These are phyloP conservation scores for Myathropa florea DNA, from an alignment of 2,888 invertebrate species.

Conservation along the genomic window DNA sequence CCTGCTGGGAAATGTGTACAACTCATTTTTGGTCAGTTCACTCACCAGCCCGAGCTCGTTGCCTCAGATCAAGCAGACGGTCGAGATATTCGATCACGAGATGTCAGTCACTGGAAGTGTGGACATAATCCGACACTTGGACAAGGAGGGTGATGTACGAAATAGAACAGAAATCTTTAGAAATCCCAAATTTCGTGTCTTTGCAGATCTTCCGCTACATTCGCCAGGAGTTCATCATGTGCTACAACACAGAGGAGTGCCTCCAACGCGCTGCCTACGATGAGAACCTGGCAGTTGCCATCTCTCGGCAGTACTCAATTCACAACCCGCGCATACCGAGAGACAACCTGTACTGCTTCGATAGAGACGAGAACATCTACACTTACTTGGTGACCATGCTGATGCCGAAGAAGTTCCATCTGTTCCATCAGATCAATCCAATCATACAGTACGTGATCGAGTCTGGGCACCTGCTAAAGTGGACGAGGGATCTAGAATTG, in stretches of 20 bases:
- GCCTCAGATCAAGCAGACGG: conserved; percentile 75
- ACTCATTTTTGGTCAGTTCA: conserved; percentile 78
- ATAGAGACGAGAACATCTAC: conserved; percentile 78
- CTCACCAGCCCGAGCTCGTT: conserved; percentile 77
- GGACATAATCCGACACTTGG: conserved; percentile 76
- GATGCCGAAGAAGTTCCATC: conserved; percentile 77
- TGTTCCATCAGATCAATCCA: conserved; percentile 78
- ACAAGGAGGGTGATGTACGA: conserved; percentile 77
- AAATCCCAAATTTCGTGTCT: neutral
- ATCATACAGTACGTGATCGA: conserved; percentile 78
- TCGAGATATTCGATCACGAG: conserved; percentile 74
- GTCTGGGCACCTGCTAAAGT: conserved; percentile 79
- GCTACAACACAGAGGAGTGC: conserved; percentile 78
- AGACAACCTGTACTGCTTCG: conserved; percentile 78
- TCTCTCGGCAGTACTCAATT: conserved; percentile 77
- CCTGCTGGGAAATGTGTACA: conserved; percentile 77
- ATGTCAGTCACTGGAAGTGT: conserved; percentile 77
- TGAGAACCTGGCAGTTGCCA: conserved; percentile 76
- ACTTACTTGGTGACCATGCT: conserved; percentile 78
- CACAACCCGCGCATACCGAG: conserved; percentile 77
- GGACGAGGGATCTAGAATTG: conserved; percentile 78
- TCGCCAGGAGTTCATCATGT: conserved; percentile 77
- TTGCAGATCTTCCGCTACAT: conserved; percentile 76
- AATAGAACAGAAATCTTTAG: neutral
- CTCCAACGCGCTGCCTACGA: conserved; percentile 74